Base-by-base conservation (phyloP, 2,113 vertebrate genomes). In the Panurus biarmicus region DNA sequence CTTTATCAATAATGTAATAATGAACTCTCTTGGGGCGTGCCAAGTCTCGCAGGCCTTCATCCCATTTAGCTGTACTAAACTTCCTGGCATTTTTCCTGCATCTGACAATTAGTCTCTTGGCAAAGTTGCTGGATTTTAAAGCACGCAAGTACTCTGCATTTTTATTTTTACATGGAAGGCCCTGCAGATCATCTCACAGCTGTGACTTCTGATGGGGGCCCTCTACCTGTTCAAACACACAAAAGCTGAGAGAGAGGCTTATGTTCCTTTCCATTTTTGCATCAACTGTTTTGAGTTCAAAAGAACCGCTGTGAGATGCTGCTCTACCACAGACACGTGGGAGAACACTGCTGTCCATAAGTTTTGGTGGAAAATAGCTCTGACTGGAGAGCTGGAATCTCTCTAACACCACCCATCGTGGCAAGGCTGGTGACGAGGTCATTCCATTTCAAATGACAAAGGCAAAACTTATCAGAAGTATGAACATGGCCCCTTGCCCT, bases 1-100 rank as follows among this genome's bases (percentile, higher is more conserved):
- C 94, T 87, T 91, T 95, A 95, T 94, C 94, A 96, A 91, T 96
- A 97, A 84, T 57, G 86, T 87, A 89, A 87, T 96, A 92, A 96
- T 96, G 95, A 95, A 89, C 80, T 95, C 91, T 94, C 94, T 23
- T 60, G 84, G 80, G 95, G 21, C 29, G 51, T 96, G 94, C 77
- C 83, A 89, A 57, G 64, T 76, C 96, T 94, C 78, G 7, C 71
- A 64, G 91, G 78, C 64, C 82, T 36, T 73, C 67, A 26, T 38
- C 75, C 82, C 61, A 17, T 73, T 96, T 91, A 85, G 85, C 89
- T 89, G 65, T 9, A 35, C 91, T 81, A 9, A 74, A 54, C 47
- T 85, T 82, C 75, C 78, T 97, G 97, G 96, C 91, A 4, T 45
- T 77, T 87, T 85, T 95, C 97, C 96, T 92, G 5, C 65, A 2